Conservation (phyloP, 2,113 vertebrate genomes). For the Patagioenas fasciata region DNA sequence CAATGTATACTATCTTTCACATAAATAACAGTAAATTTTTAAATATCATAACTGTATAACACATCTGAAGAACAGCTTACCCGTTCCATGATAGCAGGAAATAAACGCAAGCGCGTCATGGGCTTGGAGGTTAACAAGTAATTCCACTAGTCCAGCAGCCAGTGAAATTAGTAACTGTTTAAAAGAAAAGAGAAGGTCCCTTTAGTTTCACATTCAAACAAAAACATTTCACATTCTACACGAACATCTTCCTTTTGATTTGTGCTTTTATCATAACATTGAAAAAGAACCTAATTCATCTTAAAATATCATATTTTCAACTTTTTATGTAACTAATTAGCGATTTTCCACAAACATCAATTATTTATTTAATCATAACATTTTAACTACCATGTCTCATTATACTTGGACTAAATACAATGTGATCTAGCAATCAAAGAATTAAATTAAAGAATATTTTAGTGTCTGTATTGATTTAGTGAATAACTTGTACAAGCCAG, state of each 20-base stretch:
- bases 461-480: background rate
- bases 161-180: background rate
- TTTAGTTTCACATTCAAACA: background rate
- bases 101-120: background rate
- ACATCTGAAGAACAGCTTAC: background rate
- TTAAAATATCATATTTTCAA: background rate
- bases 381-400: background rate
- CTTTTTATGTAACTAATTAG: background rate
- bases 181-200: background rate
- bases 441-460: background rate
- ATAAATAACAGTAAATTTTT: background rate
- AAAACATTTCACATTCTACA: background rate
- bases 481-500: background rate
- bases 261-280: background rate
- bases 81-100: background rate
- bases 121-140: background rate
- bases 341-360: background rate
- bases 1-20: background rate
- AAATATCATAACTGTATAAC: background rate
- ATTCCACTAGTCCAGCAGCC: background rate
- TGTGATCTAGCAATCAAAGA: background rate
- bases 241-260: background rate
- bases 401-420: background rate
- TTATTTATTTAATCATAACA: background rate
- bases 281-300: background rate